Conservation (phyloP, 1,140 invertebrate species). For the Scaptodrosophila lebanonensis region DNA sequence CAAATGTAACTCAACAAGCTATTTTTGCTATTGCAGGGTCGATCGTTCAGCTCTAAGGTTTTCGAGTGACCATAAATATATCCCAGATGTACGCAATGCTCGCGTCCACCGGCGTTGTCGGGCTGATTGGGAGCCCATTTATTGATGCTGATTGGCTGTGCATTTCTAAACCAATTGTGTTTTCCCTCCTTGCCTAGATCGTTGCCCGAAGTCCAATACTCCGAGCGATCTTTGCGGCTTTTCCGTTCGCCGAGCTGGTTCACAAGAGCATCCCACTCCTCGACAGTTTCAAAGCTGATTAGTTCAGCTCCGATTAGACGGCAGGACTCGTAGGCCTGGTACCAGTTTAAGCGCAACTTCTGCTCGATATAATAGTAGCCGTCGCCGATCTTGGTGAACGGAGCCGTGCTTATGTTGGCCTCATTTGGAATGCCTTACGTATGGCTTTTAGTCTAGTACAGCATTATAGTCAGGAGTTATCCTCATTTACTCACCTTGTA, state of each 20-base stretch:
- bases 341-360: slow-evolving; percentile 8
- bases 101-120: slow-evolving; percentile 15
- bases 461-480: too few relatives aligned
- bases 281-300: slow-evolving; percentile 3
- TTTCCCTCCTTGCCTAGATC: slow-evolving; percentile 15
- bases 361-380: slow-evolving; percentile 22
- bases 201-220: slow-evolving; percentile 35
- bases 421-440: background rate
- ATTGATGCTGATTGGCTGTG: background rate
- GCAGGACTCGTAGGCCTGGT: slow-evolving; percentile 14
- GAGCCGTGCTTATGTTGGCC: background rate
- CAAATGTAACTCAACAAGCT: slow-evolving; percentile 78
- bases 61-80: background rate
- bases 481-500: too few relatives aligned
- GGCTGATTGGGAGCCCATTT: slow-evolving; percentile 18
- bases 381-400: slow-evolving; percentile 9
- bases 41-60: slow-evolving; percentile 9
- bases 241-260: background rate
- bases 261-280: slow-evolving; percentile 15
- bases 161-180: slow-evolving; percentile 25
- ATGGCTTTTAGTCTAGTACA: too few relatives aligned
- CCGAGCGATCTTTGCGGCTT: background rate
- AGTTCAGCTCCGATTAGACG: slow-evolving; percentile 1
- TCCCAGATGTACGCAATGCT: slow-evolving; percentile 25
- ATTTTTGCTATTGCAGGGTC: background rate